Conservation (phyloP, 2,113 vertebrate species). For the Martes martes region DNA sequence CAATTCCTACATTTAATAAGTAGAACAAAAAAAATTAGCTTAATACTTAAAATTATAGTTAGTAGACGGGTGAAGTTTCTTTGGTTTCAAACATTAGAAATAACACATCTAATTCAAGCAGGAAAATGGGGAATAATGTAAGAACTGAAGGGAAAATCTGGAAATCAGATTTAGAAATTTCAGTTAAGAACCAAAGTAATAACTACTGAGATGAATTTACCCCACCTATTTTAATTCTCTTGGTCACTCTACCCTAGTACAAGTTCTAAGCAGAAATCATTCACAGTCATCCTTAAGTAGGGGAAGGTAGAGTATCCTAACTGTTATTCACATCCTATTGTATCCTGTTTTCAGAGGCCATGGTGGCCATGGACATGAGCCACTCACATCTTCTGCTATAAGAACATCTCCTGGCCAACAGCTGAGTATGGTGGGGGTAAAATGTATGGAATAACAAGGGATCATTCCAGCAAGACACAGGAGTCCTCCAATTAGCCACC, state of each 20-base stretch:
- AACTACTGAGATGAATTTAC: neutral
- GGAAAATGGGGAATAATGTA: neutral
- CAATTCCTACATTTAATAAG: neutral
- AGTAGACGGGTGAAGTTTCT: neutral
- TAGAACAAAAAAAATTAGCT: neutral
- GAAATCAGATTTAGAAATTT: slow-evolving; percentile 18
- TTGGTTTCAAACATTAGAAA: neutral
- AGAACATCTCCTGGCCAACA: neutral
- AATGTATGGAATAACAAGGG: no score
- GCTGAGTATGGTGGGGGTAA: neutral
- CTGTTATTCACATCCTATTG: neutral
- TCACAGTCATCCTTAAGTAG: neutral
- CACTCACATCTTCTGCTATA: neutral
- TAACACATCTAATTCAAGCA: neutral
- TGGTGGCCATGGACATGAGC: neutral
- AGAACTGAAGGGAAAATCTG: neutral
- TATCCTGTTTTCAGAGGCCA: neutral
- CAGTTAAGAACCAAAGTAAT: neutral
- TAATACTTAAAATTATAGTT: neutral
- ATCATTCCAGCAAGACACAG: neutral
- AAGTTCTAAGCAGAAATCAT: neutral
- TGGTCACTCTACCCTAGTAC: neutral
- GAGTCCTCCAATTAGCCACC: neutral
- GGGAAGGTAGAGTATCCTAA: neutral
- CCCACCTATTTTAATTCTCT: neutral